Base-by-base conservation (phyloP, 1,140 invertebrate genomes). In the Aphelenchoides besseyi region DNA sequence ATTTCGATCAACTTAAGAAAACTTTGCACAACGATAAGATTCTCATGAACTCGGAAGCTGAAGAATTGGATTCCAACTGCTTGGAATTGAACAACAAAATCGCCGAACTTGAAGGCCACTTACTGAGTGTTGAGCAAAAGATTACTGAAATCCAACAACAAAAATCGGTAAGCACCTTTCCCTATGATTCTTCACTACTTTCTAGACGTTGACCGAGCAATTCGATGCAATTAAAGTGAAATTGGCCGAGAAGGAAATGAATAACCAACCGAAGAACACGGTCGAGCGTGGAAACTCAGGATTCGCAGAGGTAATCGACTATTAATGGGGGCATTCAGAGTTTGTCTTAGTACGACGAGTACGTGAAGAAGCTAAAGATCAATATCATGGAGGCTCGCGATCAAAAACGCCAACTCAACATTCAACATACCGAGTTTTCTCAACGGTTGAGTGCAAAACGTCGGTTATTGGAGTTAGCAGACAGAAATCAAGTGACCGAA, bases 391-490 rank as follows among this genome's bases (percentile, higher is more conserved):
- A 59, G 23, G 26, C 32, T 28, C 55, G 55, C 18, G 55, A 59
- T 8, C 55, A 59, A 33, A 59, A 59, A 33, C 55, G 55, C 55
- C 55, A 59, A 18, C 5, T 18, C 26, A 23, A 59, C 5, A 5
- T 59, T 28, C 55, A 59, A 23, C 55, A 59, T 33, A 8, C 18
- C 5, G 55, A 59, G 5, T 8, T 59, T 23, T 59, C 55, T 28
- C 55, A 59, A 33, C 55, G 55, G 5, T 33, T 59, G 55, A 23
- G 23, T 8, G 55, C 55, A 28, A 59, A 59, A 18, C 55, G 55
- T 8, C 55, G 55, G 5, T 12, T 5, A 28, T 23, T 5, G 5
- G 55, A 59, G 18, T 8, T 59, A 23, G 55, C 55, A 8, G 55
- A 59, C 5, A 59, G 23, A 33, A 5, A 18, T 8, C 55, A 23